Percentiles rank a stretch among this genome's conserved stretches.
phyloP scores from a whole-genome alignment of 2,888 invertebrate species.

The Drosophila multiciliata region DNA sequence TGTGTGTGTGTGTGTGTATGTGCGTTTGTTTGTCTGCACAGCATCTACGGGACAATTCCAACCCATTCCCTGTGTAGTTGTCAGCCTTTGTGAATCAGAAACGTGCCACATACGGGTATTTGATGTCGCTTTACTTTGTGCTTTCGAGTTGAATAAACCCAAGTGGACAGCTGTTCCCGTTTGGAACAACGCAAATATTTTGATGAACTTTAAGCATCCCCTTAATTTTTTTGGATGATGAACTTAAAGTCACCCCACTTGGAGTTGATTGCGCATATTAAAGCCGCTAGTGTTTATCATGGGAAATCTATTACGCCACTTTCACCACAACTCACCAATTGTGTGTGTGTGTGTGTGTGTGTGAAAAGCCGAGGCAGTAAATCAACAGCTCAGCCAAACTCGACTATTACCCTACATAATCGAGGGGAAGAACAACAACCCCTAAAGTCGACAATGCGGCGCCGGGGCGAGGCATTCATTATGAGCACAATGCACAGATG shows the following conservation, averaged over 20 bases:
- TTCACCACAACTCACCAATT: conserved; percentile 59
- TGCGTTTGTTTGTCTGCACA: conserved; percentile 32
- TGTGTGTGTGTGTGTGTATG: neutral
- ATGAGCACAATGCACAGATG: conserved; percentile 33
- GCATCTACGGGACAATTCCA: conserved; percentile 51
- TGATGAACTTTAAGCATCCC: conserved; percentile 43
- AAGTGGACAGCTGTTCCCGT: conserved; percentile 44
- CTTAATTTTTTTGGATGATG: conserved; percentile 34
- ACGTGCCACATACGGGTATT: conserved; percentile 49
- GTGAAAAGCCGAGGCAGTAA: conserved; percentile 54
- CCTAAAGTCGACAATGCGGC: conserved; percentile 36
- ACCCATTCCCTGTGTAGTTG: neutral
- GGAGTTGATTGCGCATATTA: conserved; percentile 53
- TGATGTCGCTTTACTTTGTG: conserved; percentile 38
- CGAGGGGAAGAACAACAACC: conserved; percentile 48
- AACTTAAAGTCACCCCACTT: conserved; percentile 45
- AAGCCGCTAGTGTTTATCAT: conserved; percentile 30
- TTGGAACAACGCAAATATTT: conserved; percentile 33
- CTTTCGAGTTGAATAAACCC: conserved; percentile 73
- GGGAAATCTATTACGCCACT: conserved; percentile 57
- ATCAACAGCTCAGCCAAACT: conserved; percentile 43
- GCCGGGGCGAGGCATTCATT: conserved; percentile 19
- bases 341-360: conserved; percentile 18
- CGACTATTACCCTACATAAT: conserved; percentile 60
- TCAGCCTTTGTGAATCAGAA: conserved; percentile 33